Conservation (phyloP, 1,140 invertebrate genomes). For the Brachionus sp. region DNA sequence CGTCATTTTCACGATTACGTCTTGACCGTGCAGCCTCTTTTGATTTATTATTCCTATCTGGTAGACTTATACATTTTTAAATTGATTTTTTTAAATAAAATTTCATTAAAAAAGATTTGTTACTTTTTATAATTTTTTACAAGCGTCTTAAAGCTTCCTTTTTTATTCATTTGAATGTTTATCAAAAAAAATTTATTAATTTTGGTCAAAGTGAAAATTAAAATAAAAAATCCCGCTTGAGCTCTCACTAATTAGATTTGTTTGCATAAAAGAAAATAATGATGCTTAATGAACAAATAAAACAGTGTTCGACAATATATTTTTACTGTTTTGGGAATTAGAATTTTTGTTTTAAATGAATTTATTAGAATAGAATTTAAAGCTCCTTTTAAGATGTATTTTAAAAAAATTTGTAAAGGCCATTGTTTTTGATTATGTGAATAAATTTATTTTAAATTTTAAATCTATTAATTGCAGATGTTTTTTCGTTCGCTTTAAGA, state of each 20-base stretch:
- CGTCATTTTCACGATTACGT: slow-evolving; percentile 93
- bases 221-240: neutral
- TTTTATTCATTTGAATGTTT: neutral
- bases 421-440: slow-evolving; percentile 24
- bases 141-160: neutral
- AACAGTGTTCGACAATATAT: neutral
- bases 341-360: neutral
- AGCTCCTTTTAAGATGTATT: neutral
- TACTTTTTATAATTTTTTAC: neutral
- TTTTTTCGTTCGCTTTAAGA: neutral
- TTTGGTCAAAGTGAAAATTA: neutral
- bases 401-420: neutral
- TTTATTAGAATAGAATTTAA: neutral
- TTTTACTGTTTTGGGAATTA: neutral
- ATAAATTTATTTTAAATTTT: neutral
- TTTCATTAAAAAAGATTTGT: neutral
- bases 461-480: slow-evolving; percentile 8
- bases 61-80: neutral
- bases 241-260: neutral
- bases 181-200: neutral
- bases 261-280: neutral
- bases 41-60: slow-evolving; percentile 66
- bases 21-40: slow-evolving; percentile 87
- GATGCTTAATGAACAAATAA: neutral
- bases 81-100: neutral